Base-by-base conservation (phyloP, 30 jellyfish, hydroid and myxozoan species). In the Mastigias papua region DNA sequence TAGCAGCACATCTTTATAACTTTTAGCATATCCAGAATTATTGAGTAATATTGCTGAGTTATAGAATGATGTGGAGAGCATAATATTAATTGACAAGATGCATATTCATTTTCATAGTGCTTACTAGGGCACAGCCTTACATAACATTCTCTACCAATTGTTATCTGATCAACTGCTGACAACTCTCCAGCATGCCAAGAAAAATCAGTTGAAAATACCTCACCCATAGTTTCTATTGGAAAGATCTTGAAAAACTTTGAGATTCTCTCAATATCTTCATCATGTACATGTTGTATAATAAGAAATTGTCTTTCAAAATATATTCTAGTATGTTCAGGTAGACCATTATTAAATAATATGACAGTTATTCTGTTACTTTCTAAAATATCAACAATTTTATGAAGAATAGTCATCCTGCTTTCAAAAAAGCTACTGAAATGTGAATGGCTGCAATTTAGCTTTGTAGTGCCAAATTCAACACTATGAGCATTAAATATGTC, bases 41-140 rank as follows among this genome's bases (percentile, higher is more conserved):
- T 88, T 28, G 80, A 26, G 64, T 48, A 58, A 62, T 78, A 88
- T 69, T 88, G 97, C 35, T 75, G 84, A 13, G 82, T 81, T 65
- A 88, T 79, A 7, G 87, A 86, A 15, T 77, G 23, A 32, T 89
- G 75, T 54, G 91, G 88, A 19, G 97, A 62, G 63, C 88, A 78
- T 2, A 88, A 30, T 9, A 87, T 42, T 17, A 87, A 48, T 31
- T 85, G 94, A 29, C 62, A 60, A 65, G 65, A 68, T 34, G 94
- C 88, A 19, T 46, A 48, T 17, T 73, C 21, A 48, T 35, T 42
- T 51, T 33, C 50, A 37, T 23, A 49, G 6, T 37, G 13, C 32
- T 46, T 63, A 0, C 68, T 51, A 10, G 88, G 88, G 46, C 31
- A 21, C 25, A 85, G 30, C 22, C 71, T 32, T 25, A 66, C 20